Evolutionary conservation across 23 tunicate genomes (phyloP).

Genomic region (Oikopleura dioica): DNA sequence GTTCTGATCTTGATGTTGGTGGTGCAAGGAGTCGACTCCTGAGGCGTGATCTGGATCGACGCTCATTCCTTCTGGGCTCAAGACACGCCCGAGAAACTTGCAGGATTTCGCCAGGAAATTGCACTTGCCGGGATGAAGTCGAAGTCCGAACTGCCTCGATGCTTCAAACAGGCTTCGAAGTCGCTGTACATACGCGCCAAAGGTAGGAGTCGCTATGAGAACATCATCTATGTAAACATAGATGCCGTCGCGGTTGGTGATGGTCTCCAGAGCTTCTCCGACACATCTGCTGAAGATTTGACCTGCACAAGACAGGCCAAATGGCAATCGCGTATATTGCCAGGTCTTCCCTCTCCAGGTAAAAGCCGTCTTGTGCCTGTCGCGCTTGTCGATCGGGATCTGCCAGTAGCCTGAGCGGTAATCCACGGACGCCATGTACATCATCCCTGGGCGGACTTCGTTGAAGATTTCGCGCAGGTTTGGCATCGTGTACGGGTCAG

Average conservation of each 20-base stretch:
- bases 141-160: neutral
- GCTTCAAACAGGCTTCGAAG: neutral
- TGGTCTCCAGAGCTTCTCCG: neutral
- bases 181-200: neutral
- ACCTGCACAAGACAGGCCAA: neutral
- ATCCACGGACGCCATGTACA: neutral
- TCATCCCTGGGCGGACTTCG: too few relatives aligned
- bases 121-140: neutral
- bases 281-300: neutral
- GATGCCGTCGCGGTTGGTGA: neutral
- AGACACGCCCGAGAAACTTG: neutral
- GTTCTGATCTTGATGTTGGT: neutral
- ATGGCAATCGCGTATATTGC: neutral
- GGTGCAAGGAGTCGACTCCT: neutral
- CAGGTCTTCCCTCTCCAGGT: neutral
- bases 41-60: neutral
- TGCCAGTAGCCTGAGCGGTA: neutral
- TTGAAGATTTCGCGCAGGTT: too few relatives aligned
- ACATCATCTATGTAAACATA: neutral
- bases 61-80: neutral
- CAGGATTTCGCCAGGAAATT: neutral
- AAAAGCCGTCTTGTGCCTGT: conserved; percentile 2
- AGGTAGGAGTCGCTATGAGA: neutral
- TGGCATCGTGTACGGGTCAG: too few relatives aligned
- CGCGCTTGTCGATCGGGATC: neutral